Base-by-base conservation (phyloP, 92 coral and sea anemone species). In the Porites divaricata region DNA sequence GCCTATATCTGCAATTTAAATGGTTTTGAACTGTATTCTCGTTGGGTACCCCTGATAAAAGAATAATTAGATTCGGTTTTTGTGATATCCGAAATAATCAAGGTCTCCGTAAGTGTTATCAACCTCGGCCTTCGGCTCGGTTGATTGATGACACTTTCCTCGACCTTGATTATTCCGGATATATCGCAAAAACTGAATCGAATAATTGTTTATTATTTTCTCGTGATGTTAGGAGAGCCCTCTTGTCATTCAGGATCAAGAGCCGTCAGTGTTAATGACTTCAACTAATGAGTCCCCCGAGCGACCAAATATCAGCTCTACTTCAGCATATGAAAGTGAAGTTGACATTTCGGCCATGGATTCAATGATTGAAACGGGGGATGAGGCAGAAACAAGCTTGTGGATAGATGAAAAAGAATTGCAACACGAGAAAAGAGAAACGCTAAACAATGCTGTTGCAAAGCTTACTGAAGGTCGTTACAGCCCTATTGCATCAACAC, bases 401-500 rank as follows among this genome's bases (percentile, higher is more conserved):
- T 68, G 72, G 72, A 68, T 68, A 9, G 72, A 68, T 19, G 72
- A 68, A 68, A 68, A 62, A 25, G 81, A 77, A n/a, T n/a, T n/a
- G n/a, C n/a, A 77, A 53, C 70, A 66, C 58, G 35, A 54, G 59
- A 78, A 64, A 25, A 66, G 69, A 52, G 83, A 48, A 22, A 24
- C 45, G 48, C 70, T 78, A 16, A 80, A 67, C 26, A 51, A 61
- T 17, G 84, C 76, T 11, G 15, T 67, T 24, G 23, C 66, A 51
- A 50, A 80, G 50, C 73, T 80, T 9, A 67, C 85, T 24, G 66
- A 80, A 26, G 85, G 76, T 48, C 23, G 61, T 21, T 80, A 53
- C 65, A 67, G 48, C 25, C 85, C 76, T 59, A 50, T n/a, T 67
- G 76, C 64, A 67, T 48, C 59, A 19, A 65, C 72, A 67, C 23